Percentiles rank a stretch among this genome's conserved stretches.
Conservation (phyloP, 2,797 vertebrate species). For the Macropodus opercularis region DNA sequence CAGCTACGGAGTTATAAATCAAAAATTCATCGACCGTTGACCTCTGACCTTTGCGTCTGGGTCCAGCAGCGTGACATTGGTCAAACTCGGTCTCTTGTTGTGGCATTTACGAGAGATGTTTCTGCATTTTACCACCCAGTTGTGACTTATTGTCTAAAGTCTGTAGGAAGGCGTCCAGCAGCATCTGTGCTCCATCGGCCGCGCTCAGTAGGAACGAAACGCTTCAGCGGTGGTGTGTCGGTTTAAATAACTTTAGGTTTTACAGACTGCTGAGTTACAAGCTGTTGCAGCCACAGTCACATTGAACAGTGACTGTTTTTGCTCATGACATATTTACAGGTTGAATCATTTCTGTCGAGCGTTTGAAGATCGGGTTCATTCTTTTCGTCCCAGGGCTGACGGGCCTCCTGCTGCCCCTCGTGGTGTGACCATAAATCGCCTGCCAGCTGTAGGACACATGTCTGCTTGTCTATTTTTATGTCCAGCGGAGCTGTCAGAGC, state of each 20-base stretch:
- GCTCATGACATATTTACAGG: slow-evolving; percentile 55
- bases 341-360: slow-evolving; percentile 51
- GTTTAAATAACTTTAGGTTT: too few relatives aligned
- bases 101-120: slow-evolving; percentile 49
- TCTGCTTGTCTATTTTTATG: slow-evolving; percentile 47
- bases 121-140: slow-evolving; percentile 13
- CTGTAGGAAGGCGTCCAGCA: slow-evolving; percentile 64
- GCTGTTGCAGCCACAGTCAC: slow-evolving; percentile 48
- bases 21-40: background rate
- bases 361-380: slow-evolving; percentile 29
- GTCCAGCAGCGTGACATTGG: slow-evolving; percentile 58
- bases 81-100: slow-evolving; percentile 53
- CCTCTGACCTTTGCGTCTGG: slow-evolving; percentile 53
- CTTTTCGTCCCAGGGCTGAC: slow-evolving; percentile 42
- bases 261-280: too few relatives aligned
- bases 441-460: slow-evolving; percentile 24
- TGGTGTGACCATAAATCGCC: slow-evolving; percentile 4
- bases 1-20: background rate
- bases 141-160: slow-evolving; percentile 57
- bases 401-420: slow-evolving; percentile 26
- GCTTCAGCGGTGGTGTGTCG: too few relatives aligned
- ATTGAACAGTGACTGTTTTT: slow-evolving; percentile 49
- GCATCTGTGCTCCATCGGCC: slow-evolving; percentile 47
- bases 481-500: slow-evolving; percentile 61
- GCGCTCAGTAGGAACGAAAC: slow-evolving; percentile 22